Evolutionary conservation across 2,888 invertebrate genomes (phyloP).

Genomic region (Geophilus truncorum): DNA sequence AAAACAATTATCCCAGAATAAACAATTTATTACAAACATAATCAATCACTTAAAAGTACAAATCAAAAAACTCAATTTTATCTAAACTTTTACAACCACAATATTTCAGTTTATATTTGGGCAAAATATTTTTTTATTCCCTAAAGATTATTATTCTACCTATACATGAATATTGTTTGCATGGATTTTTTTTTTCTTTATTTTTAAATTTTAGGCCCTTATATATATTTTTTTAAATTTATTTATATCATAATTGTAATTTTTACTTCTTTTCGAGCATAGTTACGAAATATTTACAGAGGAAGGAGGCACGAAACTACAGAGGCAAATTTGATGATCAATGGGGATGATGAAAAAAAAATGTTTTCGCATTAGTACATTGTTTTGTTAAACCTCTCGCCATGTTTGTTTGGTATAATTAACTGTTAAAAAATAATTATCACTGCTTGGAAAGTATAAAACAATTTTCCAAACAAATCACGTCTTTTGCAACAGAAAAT

Average conservation of each 20-base stretch:
- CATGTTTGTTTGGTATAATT: not conserved
- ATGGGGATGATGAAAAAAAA: not conserved
- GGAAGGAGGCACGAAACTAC: not conserved
- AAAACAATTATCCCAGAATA: not conserved
- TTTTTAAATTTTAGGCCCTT: not conserved
- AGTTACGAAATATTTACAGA: not conserved
- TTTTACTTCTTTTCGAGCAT: not conserved
- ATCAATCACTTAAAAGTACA: not conserved
- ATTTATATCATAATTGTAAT: no score
- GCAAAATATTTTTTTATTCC: not conserved
- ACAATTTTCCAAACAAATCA: not conserved
- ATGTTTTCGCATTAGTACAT: not conserved
- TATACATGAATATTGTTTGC: not conserved
- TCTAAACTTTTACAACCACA: not conserved
- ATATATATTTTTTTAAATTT: not conserved
- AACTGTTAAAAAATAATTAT: not conserved
- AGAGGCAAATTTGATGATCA: not conserved
- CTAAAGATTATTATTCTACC: not conserved
- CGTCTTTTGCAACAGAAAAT: not conserved
- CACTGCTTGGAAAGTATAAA: not conserved
- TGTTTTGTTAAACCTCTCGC: no score
- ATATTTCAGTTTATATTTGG: no score
- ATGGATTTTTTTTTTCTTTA: not conserved
- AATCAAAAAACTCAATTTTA: not conserved
- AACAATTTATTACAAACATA: not conserved